These are phyloP conservation scores for Cheiracanthium punctorium DNA, from an alignment of 2,888 invertebrate species.

Conservation along the genomic window DNA sequence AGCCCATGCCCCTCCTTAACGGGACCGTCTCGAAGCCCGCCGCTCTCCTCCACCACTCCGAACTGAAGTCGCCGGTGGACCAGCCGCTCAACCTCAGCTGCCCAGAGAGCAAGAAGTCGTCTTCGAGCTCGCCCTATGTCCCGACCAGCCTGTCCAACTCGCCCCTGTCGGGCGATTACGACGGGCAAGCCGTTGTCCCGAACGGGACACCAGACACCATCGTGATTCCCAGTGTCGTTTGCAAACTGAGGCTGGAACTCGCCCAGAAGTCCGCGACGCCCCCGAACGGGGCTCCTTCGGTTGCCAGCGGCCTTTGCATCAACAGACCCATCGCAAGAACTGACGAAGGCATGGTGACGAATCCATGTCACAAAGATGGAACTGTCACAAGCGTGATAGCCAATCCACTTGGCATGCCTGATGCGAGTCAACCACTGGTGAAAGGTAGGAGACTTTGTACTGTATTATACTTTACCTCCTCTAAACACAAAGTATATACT, in stretches of 20 bases:
- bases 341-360: conserved; percentile 36
- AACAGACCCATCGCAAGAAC: conserved; percentile 31
- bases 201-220: conserved; percentile 34
- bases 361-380: conserved; percentile 42
- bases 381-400: conserved; percentile 13
- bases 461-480: neutral
- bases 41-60: conserved; percentile 23
- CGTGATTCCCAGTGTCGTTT: conserved; percentile 52
- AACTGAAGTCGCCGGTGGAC: conserved; percentile 31
- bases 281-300: conserved; percentile 38
- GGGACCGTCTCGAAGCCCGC: conserved; percentile 39
- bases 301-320: conserved; percentile 37
- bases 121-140: conserved; percentile 15
- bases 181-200: conserved; percentile 4
- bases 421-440: conserved; percentile 26
- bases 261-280: conserved; percentile 43
- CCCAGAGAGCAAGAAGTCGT: conserved; percentile 52
- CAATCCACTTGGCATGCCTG: conserved; percentile 31
- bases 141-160: conserved; percentile 41
- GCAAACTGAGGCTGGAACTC: conserved; percentile 58
- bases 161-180: conserved; percentile 22
- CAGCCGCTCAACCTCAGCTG: conserved; percentile 65
- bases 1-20: conserved; percentile 40
- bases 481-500: too few relatives aligned
- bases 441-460: conserved; percentile 35